Base-by-base conservation (phyloP, 2,797 vertebrate species). In the Meriones psammophilus region DNA sequence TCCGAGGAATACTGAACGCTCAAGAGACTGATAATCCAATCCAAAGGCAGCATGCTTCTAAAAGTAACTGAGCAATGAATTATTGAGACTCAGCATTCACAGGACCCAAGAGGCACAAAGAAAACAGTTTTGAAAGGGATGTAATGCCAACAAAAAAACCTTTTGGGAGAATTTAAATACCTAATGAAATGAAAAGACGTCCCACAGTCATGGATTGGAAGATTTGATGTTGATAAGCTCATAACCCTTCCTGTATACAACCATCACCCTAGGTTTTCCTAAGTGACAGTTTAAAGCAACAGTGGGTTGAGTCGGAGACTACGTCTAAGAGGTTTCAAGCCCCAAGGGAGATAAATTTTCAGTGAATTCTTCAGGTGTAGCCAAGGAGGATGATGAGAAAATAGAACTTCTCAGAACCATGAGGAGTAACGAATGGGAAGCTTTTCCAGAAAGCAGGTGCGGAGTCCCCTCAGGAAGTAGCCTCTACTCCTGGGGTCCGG, bases 231-330 rank as follows among this genome's bases (percentile, higher is more conserved):
- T 68, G 20, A 46, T 83, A 83, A 88, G 39, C 62, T 60, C 66
- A 39, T 36, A 94, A 58, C 3, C 50, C 7, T 93, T 81, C 66
- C 76, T 62, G 69, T 39, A 83, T n/a, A 60, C 12, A 94, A 15
- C 36, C 36, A 88, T 5, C 28, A 77, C 36, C 33, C 8, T 85
- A 39, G 60, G 71, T 71, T 71, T 85, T 42, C 92, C 26, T 58
- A 76, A 46, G 88, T 81, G n/a, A 78, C 62, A 78, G 24, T 92
- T 54, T 96, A 46, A 91, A n/a, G 84, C 60, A 91, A 94, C 69
- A 74, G 83, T 17, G 56, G 17, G 17, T 15, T 86, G 73, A 85
- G 56, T 86, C 58, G 79, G 54, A 86, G 26, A 42, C 56, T 20
- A 42, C 33, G 62, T 24, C 68, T 92, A 87, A 93, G 73, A 68